Base-by-base conservation (phyloP, 1,140 invertebrate genomes). In the Mizuhopecten yessoensis region DNA sequence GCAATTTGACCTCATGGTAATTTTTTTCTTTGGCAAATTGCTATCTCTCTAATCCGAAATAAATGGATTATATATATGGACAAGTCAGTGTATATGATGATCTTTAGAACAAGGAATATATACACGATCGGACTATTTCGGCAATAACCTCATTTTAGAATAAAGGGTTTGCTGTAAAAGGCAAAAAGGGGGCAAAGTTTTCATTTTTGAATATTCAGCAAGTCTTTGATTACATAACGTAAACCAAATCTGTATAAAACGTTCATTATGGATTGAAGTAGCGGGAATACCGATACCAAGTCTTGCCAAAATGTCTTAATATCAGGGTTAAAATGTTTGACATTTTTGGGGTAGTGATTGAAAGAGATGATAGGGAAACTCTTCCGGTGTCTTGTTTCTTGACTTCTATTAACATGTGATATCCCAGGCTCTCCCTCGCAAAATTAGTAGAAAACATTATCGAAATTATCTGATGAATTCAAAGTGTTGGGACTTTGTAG, bases 401-500 rank as follows among this genome's bases (percentile, higher is more conserved):
- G 23, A 75, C 57, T 75, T 75, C 57, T 75, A 9, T 23, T 29
- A 75, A 29, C 57, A 75, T 75, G 57, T n/a, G 57, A 75, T 75
- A 75, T 29, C 57, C n/a, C 23, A 75, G 57, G 29, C 57, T 75
- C 57, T 29, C 57, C 23, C 57, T 75, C 57, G 57, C n/a, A 75
- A 75, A 75, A 75, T 75, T 75, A 29, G 57, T 29, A 75, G 57
- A n/a, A 75, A 29, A 29, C 23, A 75, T 29, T 75, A 75, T 75
- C 57, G 57, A 29, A 75, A 75, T 75, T 29, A 75, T 75, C 57
- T 75, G 57, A 75, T 75, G 57, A 75, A 75, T 75, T 75, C 57
- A 75, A 75, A 75, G 57, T 75, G 57, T 75, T 75, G 57, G 7
- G 57, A 29, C 23, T 75, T 75, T 75, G 57, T 75, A 75, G 42